Evolutionary conservation across 2,113 vertebrate genomes (phyloP).

Genomic region (Hypomesus transpacificus): DNA sequence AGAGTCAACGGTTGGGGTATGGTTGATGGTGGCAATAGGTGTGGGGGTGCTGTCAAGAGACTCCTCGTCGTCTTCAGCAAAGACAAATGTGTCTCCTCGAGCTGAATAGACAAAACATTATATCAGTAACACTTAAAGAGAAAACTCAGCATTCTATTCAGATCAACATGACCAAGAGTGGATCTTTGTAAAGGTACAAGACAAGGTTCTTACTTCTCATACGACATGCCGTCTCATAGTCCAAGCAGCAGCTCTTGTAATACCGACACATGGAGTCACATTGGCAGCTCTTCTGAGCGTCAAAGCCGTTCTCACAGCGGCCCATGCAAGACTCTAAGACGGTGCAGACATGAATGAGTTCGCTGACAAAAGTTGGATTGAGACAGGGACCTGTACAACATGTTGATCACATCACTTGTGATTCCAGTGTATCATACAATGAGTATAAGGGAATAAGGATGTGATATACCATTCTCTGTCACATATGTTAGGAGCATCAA

Average conservation of each 20-base stretch:
- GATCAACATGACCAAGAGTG: not conserved
- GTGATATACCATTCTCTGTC: no score
- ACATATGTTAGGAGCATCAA: no score
- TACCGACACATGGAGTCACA: constrained; percentile 90
- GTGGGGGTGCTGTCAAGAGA: constrained; percentile 34
- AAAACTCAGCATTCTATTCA: not conserved
- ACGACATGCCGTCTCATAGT: constrained; percentile 75
- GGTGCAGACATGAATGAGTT: not conserved
- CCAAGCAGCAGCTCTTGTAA: constrained; percentile 90
- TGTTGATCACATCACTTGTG: no score
- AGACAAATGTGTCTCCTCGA: constrained; percentile 84
- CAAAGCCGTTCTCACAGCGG: constrained; percentile 82
- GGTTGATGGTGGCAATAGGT: not conserved
- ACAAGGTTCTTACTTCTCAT: constrained; percentile 71
- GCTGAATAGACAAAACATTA: constrained; percentile 62
- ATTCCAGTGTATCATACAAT: not conserved
- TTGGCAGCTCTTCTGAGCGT: constrained; percentile 75
- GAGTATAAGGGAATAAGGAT: not conserved
- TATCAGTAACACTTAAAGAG: not conserved
- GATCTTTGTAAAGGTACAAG: not conserved
- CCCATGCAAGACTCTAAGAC: constrained; percentile 82
- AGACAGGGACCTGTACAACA: no score
- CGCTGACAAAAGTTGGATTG: not conserved
- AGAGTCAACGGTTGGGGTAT: not conserved
- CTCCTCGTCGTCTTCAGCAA: constrained; percentile 81